A percentile compares a stretch with the other conserved stretches of the same genome.
phyloP scores from a whole-genome alignment of 2,888 invertebrate species.

The Zaprionus bogoriensis region DNA sequence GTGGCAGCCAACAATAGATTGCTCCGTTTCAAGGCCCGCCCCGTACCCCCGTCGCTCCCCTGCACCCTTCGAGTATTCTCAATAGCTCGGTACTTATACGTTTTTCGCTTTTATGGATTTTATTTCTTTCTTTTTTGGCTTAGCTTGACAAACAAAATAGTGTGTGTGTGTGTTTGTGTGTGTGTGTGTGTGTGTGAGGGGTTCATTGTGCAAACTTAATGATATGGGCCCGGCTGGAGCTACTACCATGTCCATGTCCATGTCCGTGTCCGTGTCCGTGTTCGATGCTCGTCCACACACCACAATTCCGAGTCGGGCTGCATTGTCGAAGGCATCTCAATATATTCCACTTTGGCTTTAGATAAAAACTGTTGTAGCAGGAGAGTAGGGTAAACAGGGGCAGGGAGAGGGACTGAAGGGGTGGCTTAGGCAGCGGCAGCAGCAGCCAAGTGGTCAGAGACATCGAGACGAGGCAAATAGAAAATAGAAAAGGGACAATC shows the following conservation, averaged over 20 bases:
- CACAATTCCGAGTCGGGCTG: constrained; percentile 42
- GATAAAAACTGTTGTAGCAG: constrained; percentile 45
- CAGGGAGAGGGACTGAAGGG: constrained; percentile 5
- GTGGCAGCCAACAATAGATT: constrained; percentile 60
- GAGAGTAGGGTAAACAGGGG: background rate
- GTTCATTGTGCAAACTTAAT: constrained; percentile 64
- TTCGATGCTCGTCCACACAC: constrained; percentile 25
- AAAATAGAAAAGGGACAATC: constrained; percentile 56
- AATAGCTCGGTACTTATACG: constrained; percentile 44
- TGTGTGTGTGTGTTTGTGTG: constrained; percentile 9
- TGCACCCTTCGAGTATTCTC: constrained; percentile 4
- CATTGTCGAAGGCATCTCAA: constrained; percentile 54
- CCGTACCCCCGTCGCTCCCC: background rate
- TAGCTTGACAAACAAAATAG: constrained; percentile 46
- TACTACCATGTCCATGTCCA: constrained; percentile 24
- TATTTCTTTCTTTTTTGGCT: constrained; percentile 27
- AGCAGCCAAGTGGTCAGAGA: constrained; percentile 66
- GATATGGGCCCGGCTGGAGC: constrained; percentile 57
- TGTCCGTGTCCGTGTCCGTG: constrained; percentile 4
- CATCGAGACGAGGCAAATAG: constrained; percentile 39
- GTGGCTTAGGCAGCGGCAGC: too few species aligned
- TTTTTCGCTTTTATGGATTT: constrained; percentile 52
- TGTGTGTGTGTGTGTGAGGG: constrained; percentile 16
- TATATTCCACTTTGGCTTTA: constrained; percentile 56
- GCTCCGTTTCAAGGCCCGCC: constrained; percentile 4